These are phyloP conservation scores for Sesamia inferens DNA, from an alignment of 2,888 invertebrate genomes.

Conservation along the genomic window DNA sequence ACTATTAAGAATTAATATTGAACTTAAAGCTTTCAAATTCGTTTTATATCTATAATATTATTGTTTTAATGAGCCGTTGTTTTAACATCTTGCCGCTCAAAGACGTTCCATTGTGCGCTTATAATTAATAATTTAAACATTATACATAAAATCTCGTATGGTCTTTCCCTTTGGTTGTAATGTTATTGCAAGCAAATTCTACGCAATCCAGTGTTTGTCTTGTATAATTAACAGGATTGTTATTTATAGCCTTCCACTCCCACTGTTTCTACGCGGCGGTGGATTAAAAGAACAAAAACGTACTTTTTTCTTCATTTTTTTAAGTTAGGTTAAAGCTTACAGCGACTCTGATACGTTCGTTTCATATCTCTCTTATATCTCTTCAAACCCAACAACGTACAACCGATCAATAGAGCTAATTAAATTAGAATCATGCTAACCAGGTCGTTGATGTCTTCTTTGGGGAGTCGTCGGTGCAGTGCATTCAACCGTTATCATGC, in stretches of 20 bases:
- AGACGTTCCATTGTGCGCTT: constrained; percentile 1
- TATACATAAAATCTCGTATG: constrained; percentile 19
- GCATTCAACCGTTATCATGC: constrained; percentile 10
- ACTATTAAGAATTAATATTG: not conserved
- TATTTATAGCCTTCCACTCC: constrained; percentile 20
- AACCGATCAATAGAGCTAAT: constrained; percentile 36
- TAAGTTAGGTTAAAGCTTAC: not conserved
- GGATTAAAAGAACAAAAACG: constrained; percentile 22
- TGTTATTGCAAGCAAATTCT: constrained; percentile 43
- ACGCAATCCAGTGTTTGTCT: constrained; percentile 49
- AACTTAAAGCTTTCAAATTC: not conserved
- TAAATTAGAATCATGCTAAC: constrained; percentile 20
- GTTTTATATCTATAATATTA: not conserved
- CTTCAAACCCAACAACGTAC: not conserved
- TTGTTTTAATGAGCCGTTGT: not conserved
- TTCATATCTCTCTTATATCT: not conserved
- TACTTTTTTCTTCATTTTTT: constrained; percentile 11
- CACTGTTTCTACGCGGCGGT: constrained; percentile 8
- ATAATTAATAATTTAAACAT: constrained; percentile 35
- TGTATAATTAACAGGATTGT: constrained; percentile 49
- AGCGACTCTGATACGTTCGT: not conserved
- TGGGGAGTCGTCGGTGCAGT: constrained; percentile 36
- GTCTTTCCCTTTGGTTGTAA: constrained; percentile 43
- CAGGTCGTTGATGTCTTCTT: constrained; percentile 55
- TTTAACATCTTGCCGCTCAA: not conserved